Percentiles rank a stretch among this genome's conserved stretches.
Evolutionary conservation across 92 coral and sea anemone species (phyloP).

Genomic region (Epizoanthus ramosus): DNA sequence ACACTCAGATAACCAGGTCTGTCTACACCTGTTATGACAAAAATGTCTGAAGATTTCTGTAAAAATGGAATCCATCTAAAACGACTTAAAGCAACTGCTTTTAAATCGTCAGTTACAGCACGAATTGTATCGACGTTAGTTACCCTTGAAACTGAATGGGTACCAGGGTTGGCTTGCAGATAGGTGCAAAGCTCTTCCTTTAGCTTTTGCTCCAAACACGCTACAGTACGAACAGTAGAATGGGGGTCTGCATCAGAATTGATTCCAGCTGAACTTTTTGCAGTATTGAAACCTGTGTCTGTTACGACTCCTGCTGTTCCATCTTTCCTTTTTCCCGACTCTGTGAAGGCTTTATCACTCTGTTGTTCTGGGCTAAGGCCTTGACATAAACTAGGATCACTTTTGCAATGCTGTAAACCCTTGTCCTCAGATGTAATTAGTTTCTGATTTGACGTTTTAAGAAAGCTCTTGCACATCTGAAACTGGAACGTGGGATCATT

Average conservation of each 20-base stretch:
- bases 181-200: not conserved
- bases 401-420: too few species aligned
- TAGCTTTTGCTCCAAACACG: not conserved
- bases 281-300: not conserved
- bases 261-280: not conserved
- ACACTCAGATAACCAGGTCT: slow-evolving; percentile 6
- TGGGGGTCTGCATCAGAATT: too few species aligned
- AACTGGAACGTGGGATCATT: too few species aligned
- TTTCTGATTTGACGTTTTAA: too few species aligned
- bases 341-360: too few species aligned
- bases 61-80: slow-evolving; percentile 2
- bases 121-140: not conserved
- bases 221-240: not conserved
- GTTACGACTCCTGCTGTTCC: too few species aligned
- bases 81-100: not conserved
- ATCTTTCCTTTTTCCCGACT: too few species aligned
- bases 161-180: not conserved
- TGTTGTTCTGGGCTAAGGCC: too few species aligned
- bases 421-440: too few species aligned
- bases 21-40: not conserved
- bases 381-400: too few species aligned
- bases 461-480: too few species aligned
- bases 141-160: not conserved
- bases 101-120: not conserved
- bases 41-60: not conserved